Conservation (phyloP, 2,113 vertebrate genomes). For the Orcinus orca region DNA sequence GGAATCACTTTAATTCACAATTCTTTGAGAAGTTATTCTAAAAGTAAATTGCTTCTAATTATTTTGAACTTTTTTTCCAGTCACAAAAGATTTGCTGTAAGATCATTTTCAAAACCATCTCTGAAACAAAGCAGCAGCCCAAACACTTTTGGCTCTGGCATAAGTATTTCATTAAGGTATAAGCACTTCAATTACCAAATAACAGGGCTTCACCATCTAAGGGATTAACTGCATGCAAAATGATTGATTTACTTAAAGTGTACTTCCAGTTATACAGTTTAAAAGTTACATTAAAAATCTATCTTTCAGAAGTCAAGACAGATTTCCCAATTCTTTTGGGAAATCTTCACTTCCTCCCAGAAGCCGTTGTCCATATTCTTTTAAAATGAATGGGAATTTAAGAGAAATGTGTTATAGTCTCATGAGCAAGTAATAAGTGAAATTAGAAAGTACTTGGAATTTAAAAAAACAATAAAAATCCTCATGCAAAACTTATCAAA, state of each 20-base stretch:
- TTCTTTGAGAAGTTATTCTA: background rate
- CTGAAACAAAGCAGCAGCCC: background rate
- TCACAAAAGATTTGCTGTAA: background rate
- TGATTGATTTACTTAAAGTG: background rate
- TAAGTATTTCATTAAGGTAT: background rate
- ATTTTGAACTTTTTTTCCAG: background rate
- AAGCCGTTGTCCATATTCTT: background rate
- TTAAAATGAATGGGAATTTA: background rate
- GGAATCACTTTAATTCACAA: background rate
- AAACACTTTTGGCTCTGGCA: background rate
- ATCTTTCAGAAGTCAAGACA: background rate
- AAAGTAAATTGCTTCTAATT: background rate
- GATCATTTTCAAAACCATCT: background rate
- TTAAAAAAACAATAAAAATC: background rate
- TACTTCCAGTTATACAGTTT: background rate
- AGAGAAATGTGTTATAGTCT: background rate
- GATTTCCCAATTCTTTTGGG: background rate
- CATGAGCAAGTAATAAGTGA: background rate
- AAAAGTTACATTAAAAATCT: background rate
- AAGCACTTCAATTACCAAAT: background rate
- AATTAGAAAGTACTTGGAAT: background rate
- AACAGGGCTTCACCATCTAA: background rate
- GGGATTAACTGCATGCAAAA: background rate
- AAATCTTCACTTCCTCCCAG: background rate
- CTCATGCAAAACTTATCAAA: background rate